Evolutionary conservation across 2,113 vertebrate species (phyloP).

Genomic region (Sula dactylatra): DNA sequence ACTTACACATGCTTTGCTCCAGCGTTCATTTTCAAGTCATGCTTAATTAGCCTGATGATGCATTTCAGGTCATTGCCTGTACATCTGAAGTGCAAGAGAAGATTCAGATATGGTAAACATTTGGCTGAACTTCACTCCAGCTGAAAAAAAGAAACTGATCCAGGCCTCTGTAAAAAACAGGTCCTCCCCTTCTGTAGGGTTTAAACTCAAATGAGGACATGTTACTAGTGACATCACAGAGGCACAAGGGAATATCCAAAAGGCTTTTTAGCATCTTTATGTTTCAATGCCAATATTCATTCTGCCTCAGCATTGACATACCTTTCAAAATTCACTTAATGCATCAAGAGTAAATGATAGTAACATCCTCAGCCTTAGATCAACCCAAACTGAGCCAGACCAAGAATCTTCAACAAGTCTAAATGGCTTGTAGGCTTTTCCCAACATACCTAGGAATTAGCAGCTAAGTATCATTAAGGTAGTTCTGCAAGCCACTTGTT

Average conservation of each 20-base stretch:
- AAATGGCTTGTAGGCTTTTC: background rate
- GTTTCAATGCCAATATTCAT: background rate
- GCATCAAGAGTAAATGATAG: background rate
- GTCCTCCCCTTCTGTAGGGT: background rate
- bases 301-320: background rate
- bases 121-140: background rate
- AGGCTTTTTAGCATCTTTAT: background rate
- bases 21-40: constrained; percentile 96
- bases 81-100: constrained; percentile 73
- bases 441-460: background rate
- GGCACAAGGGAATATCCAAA: background rate
- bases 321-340: background rate
- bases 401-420: background rate
- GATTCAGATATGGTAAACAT: background rate
- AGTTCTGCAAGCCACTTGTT: background rate
- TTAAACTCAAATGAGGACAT: background rate
- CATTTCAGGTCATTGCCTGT: constrained; percentile 96
- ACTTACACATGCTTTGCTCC: constrained; percentile 98
- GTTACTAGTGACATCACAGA: background rate
- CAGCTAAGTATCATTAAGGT: background rate
- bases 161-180: background rate
- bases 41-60: constrained; percentile 92
- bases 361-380: background rate
- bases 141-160: background rate
- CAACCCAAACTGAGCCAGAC: background rate